Evolutionary conservation across 2,888 invertebrate genomes (phyloP).

Genomic region (Athalia circularis): DNA sequence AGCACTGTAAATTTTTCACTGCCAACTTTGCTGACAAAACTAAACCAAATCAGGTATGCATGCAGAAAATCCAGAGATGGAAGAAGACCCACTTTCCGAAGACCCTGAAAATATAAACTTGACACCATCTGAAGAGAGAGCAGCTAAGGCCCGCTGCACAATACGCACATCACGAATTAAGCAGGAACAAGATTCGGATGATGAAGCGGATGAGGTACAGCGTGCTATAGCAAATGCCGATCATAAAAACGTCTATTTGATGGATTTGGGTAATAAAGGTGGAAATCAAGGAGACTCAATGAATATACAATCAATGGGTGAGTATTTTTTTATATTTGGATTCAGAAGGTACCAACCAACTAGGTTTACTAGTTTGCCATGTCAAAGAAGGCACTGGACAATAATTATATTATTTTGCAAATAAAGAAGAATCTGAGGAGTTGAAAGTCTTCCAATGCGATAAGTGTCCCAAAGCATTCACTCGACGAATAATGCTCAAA

Average conservation of each 20-base stretch:
- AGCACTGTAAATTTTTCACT: neutral
- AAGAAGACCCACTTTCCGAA: constrained; percentile 65
- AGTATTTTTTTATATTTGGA: constrained; percentile 47
- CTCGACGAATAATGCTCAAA: constrained; percentile 78
- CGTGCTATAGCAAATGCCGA: constrained; percentile 66
- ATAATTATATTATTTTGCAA: constrained; percentile 3
- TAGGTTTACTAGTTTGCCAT: no score
- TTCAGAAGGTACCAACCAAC: constrained; percentile 10
- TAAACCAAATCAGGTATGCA: constrained; percentile 63
- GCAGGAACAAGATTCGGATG: constrained; percentile 71
- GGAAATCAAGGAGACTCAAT: constrained; percentile 60
- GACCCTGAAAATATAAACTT: constrained; percentile 76
- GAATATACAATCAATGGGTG: constrained; percentile 63
- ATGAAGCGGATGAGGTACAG: constrained; percentile 69
- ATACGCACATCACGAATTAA: constrained; percentile 71
- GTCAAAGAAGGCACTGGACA: neutral
- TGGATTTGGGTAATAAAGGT: constrained; percentile 66
- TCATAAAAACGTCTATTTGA: constrained; percentile 69
- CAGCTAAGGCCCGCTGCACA: constrained; percentile 71
- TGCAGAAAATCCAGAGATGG: constrained; percentile 70
- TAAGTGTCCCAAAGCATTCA: constrained; percentile 80
- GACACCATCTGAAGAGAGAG: constrained; percentile 68
- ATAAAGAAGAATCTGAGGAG: constrained; percentile 62
- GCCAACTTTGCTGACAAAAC: neutral
- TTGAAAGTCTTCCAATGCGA: constrained; percentile 79